These are phyloP conservation scores for Drosophila subquinaria DNA, from an alignment of 2,888 invertebrate genomes.

Conservation along the genomic window DNA sequence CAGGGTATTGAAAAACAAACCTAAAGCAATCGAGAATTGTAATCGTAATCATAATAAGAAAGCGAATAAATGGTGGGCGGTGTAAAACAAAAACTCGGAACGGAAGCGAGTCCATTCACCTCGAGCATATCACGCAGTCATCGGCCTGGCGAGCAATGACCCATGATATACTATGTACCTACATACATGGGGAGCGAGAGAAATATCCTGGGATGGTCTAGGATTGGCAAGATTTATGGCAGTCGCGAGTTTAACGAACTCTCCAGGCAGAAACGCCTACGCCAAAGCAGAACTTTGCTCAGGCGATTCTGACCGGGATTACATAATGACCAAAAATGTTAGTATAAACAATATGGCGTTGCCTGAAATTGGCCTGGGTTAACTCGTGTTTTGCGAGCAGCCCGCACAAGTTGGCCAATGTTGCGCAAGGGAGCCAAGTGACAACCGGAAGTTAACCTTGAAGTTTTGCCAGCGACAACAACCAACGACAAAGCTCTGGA, in stretches of 20 bases:
- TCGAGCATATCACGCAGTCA: conserved; percentile 50
- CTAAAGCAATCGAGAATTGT: conserved; percentile 8
- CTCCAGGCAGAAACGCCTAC: conserved; percentile 38
- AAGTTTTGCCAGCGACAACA: conserved; percentile 55
- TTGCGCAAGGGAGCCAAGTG: conserved; percentile 56
- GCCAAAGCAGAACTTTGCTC: conserved; percentile 14
- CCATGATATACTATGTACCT: conserved; percentile 33
- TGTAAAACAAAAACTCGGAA: conserved; percentile 10
- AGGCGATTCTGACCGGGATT: conserved; percentile 38
- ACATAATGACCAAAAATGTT: conserved; percentile 50
- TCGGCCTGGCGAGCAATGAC: conserved; percentile 50
- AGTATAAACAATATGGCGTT: conserved; percentile 59
- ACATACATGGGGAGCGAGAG: not conserved
- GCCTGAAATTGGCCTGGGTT: conserved; percentile 13
- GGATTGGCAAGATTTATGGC: conserved; percentile 65
- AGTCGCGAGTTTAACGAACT: conserved; percentile 69
- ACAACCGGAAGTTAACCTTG: conserved; percentile 74
- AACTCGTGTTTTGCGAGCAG: conserved; percentile 19
- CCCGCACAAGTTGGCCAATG: conserved; percentile 57
- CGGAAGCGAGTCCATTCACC: conserved; percentile 67
- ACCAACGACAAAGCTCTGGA: conserved; percentile 48
- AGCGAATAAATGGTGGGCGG: conserved; percentile 18
- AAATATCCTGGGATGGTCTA: conserved; percentile 33
- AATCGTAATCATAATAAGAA: conserved; percentile 56
- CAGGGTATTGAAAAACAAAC: conserved; percentile 14